Evolutionary conservation across 2,888 invertebrate species (phyloP).

Genomic region (Gymnosoma rotundatum): DNA sequence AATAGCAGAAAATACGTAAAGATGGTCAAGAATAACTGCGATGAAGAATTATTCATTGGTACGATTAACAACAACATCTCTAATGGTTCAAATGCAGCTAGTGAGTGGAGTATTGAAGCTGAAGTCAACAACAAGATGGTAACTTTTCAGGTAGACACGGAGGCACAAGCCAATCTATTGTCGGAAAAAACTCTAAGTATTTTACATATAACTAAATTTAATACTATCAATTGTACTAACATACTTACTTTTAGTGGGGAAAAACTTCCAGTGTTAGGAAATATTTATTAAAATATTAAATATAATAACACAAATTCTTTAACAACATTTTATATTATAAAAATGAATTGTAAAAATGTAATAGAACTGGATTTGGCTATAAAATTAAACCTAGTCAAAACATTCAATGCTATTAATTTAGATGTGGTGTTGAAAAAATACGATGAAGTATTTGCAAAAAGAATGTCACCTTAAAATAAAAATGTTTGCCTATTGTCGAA

Average conservation of each 20-base stretch:
- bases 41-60: too few species aligned
- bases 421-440: not conserved
- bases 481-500: constrained; percentile 27
- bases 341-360: constrained; percentile 17
- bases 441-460: constrained; percentile 26
- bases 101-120: not conserved
- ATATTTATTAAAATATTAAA: not conserved
- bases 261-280: constrained; percentile 31
- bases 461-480: constrained; percentile 36
- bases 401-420: too few species aligned
- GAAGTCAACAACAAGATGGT: not conserved
- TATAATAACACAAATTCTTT: not conserved
- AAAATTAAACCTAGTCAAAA: too few species aligned
- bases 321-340: not conserved
- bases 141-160: not conserved
- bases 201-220: constrained; percentile 1
- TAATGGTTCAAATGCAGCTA: too few species aligned
- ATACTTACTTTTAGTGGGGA: constrained; percentile 45
- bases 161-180: constrained; percentile 19
- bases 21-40: too few species aligned
- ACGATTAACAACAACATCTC: too few species aligned
- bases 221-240: too few species aligned
- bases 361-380: not conserved
- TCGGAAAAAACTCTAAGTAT: constrained; percentile 20
- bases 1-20: too few species aligned